Percentiles rank a stretch among this genome's conserved stretches.
phyloP scores from a whole-genome alignment of 2,888 invertebrate species.

The Hipparchia semele region DNA sequence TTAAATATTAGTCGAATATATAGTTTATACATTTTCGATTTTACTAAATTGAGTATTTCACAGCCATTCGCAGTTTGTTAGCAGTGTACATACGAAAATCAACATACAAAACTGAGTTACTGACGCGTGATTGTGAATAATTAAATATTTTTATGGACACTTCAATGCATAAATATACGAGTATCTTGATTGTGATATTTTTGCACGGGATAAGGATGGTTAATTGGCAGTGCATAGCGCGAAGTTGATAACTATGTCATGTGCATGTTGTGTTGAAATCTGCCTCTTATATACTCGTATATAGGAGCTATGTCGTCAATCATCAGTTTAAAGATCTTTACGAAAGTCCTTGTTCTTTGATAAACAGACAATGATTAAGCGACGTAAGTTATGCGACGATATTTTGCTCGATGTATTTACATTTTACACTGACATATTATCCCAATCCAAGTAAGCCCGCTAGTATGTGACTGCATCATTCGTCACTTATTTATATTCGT shows the following conservation, averaged over 20 bases:
- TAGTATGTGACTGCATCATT: too few relatives aligned
- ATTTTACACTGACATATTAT: too few relatives aligned
- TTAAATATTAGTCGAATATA: neutral
- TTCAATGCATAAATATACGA: slow-evolving; percentile 24
- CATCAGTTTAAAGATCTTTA: neutral
- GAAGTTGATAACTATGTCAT: slow-evolving; percentile 29
- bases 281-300: neutral
- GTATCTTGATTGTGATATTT: slow-evolving; percentile 32
- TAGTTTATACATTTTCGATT: neutral
- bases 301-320: neutral
- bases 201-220: slow-evolving; percentile 30
- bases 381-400: neutral
- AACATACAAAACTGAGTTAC: slow-evolving; percentile 24
- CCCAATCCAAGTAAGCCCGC: too few relatives aligned
- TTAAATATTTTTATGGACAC: slow-evolving; percentile 22
- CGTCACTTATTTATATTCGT: too few relatives aligned
- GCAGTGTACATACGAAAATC: slow-evolving; percentile 20
- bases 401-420: too few relatives aligned
- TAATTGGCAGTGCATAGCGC: slow-evolving; percentile 35
- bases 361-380: neutral
- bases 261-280: slow-evolving; percentile 2
- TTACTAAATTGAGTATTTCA: slow-evolving; percentile 20
- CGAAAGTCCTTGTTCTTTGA: neutral
- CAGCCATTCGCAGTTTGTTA: slow-evolving; percentile 18
- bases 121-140: slow-evolving; percentile 28